Conservation (phyloP, 2,113 vertebrate genomes). For the Dipodomys merriami region DNA sequence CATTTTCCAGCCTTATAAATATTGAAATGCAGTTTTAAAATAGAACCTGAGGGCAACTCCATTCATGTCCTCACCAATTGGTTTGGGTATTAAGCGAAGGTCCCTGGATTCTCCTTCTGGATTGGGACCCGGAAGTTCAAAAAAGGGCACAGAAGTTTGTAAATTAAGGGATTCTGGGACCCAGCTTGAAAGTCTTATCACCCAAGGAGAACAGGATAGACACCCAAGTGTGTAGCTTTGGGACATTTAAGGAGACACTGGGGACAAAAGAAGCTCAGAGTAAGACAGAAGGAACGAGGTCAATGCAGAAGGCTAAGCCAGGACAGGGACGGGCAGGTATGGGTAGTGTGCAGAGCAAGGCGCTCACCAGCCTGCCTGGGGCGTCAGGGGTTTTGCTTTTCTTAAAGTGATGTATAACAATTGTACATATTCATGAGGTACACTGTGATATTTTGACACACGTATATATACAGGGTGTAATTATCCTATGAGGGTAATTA, state of each 20-base stretch:
- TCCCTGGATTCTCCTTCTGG: neutral
- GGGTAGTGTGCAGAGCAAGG: no score
- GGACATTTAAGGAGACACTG: neutral
- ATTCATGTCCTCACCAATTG: rapidly evolving
- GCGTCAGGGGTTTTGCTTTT: no score
- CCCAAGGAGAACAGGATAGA: neutral
- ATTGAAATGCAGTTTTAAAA: slow-evolving; percentile 38
- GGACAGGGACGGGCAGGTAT: no score
- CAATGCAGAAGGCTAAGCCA: no score
- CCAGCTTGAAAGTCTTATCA: neutral
- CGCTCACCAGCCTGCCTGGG: no score
- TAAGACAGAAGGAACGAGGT: neutral
- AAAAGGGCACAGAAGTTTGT: neutral
- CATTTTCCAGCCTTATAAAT: slow-evolving; percentile 66
- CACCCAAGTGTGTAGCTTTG: neutral
- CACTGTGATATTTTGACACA: no score
- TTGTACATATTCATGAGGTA: no score
- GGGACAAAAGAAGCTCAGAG: neutral
- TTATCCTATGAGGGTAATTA: no score
- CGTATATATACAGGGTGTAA: no score
- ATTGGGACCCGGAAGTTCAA: neutral
- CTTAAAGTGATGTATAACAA: no score
- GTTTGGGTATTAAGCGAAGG: no score
- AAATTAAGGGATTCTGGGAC: neutral
- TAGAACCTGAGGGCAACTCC: neutral